phyloP scores from a whole-genome alignment of 1,140 invertebrate species.

The Medauroidea extradentata region DNA sequence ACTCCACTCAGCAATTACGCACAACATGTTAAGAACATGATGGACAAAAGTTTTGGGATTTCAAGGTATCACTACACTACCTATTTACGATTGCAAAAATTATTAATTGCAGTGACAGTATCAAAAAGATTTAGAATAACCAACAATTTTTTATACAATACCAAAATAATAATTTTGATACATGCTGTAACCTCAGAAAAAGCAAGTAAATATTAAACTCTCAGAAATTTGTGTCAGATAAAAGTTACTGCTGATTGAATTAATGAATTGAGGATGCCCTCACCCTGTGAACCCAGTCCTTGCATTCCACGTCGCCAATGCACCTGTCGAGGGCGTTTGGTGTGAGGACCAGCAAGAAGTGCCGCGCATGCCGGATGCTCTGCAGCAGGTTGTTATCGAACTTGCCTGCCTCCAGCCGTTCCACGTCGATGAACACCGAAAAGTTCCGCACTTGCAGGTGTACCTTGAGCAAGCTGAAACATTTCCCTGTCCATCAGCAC shows the following conservation, averaged over 20 bases:
- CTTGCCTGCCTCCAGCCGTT: slow-evolving; percentile 92
- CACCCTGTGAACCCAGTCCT: slow-evolving; percentile 98
- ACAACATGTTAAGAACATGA: no score
- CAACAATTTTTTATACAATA: no score
- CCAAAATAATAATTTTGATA: neutral
- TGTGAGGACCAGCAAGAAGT: slow-evolving; percentile 95
- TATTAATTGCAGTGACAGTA: no score
- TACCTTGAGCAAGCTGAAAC: slow-evolving; percentile 75
- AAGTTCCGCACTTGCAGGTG: slow-evolving; percentile 93
- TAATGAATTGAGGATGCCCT: slow-evolving; percentile 29
- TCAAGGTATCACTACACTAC: no score
- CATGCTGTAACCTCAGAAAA: slow-evolving; percentile 1
- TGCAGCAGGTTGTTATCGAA: slow-evolving; percentile 97
- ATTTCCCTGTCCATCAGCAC: neutral
- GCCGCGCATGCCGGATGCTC: slow-evolving; percentile 93
- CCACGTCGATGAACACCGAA: slow-evolving; percentile 93
- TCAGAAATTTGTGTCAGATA: no score
- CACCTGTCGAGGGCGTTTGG: slow-evolving; percentile 93
- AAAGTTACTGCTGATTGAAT: no score
- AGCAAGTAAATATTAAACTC: no score
- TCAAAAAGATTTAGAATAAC: neutral
- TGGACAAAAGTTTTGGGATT: no score
- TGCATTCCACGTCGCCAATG: slow-evolving; percentile 84
- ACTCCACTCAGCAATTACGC: no score
- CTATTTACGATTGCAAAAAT: no score